A percentile compares a stretch with the other conserved stretches of the same genome.
These are phyloP conservation scores for Malaclemys terrapin DNA, from an alignment of 2,113 vertebrate species.

Conservation along the genomic window DNA sequence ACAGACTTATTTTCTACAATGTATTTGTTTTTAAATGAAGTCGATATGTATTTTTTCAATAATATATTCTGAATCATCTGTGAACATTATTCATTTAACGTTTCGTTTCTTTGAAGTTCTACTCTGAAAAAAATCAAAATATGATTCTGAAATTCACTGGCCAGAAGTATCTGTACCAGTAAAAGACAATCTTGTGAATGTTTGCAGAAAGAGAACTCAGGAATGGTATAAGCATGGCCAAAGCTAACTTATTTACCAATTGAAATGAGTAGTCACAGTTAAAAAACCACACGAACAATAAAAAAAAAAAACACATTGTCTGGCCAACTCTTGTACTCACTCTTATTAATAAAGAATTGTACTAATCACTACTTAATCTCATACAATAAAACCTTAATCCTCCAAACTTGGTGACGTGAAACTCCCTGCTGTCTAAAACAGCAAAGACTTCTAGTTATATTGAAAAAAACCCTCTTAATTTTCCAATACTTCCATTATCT, in stretches of 20 bases:
- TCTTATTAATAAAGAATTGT: background rate
- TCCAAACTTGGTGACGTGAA: background rate
- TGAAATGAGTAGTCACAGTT: background rate
- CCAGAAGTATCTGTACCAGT: fast-evolving
- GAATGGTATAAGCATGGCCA: background rate
- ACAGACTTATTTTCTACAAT: background rate
- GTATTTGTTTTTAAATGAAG: background rate
- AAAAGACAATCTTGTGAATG: background rate
- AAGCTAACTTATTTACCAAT: background rate
- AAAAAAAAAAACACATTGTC: background rate
- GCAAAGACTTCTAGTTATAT: too few relatives aligned
- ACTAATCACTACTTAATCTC: background rate
- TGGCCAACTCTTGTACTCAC: background rate
- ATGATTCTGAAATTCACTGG: background rate
- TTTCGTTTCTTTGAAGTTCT: background rate
- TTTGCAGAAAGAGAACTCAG: background rate
- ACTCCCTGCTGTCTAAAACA: background rate
- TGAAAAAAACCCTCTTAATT: background rate
- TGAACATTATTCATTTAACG: background rate
- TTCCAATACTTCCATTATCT: background rate
- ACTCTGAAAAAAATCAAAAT: background rate
- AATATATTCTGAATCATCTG: background rate
- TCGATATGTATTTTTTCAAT: background rate
- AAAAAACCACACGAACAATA: background rate
- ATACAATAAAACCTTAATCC: background rate